Evolutionary conservation across 2,888 invertebrate genomes (phyloP), one percentile per base, ranked within the genome.

Genomic region (Hypomecis punctinalis): DNA sequence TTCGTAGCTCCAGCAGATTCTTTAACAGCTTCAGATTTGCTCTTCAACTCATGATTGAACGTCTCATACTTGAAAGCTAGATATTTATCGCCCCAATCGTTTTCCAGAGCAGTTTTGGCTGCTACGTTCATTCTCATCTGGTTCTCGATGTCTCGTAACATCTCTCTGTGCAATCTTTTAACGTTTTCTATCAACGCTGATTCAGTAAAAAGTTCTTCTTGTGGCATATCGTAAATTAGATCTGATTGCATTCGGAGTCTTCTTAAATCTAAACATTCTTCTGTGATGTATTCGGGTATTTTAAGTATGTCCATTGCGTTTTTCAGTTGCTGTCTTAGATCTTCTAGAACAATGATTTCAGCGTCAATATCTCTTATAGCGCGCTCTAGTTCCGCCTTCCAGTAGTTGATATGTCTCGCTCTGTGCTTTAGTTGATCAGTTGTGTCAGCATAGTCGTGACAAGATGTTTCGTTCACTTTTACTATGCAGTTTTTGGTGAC

Each of bases 51-150:
- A n/a, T 95, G 93, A 79, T 96, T 96, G 1, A 91, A 83, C 0
- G 95, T 94, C 77, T 98, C 98, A 46, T 97, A 95, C 76, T 96
- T 95, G 75, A 96, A 95, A 0, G 97, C 95, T 71, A 97, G 95
- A 71, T 94, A 94, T 88, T 98, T 98, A 81, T 98, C 97, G 74
- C 97, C 97, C 97, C 98, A 98, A 82, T 98, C 98, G 69, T 94
- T 95, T 89, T 98, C 98, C 66, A 98, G 83, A 35, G 96, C 94
- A 69, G 95, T 94, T 79, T 98, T 97, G 0, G 96, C 95, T 0
- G 96, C 95, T 55, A 96, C 95, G 76, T 97, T 96, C 80, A 96
- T 95, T 33, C 94, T 82, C 74, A 96, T 88, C 80, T 97, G 97
- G 56, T 93, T 90, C 61, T 96, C 95, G 0, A 97, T 94, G 69